Evolutionary conservation across 2,888 invertebrate species (phyloP), one percentile per base, ranked within the genome.

Genomic region (Thymelicus sylvestris): DNA sequence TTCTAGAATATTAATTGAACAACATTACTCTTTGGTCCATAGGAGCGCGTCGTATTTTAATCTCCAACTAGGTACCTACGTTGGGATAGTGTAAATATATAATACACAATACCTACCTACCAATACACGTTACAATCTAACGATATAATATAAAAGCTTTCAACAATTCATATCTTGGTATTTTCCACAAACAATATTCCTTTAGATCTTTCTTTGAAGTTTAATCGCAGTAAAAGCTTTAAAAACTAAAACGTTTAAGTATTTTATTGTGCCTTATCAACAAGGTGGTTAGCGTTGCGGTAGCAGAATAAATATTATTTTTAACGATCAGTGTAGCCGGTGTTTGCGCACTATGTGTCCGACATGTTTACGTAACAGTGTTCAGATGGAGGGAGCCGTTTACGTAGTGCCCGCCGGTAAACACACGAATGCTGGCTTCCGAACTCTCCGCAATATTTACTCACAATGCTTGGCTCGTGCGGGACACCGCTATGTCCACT

Each of bases 301-400:
- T 86, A 85, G 83, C 83, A 83, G 84, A 87, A 89, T 85, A 91
- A 93, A 92, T 92, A 93, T 93, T 93, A 88, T 93, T 90, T 89
- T 86, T 88, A 90, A 86, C 87, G 93, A 93, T 92, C 91, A 92
- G 89, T 88, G 88, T 86, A 83, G 87, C 82, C 83, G 80, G 81
- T 90, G 89, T 92, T 90, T 91, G 90, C 83, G 84, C 79, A 74
- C 75, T 76, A 74, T 80, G 75, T 78, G 81, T 81, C 75, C 76
- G 77, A 80, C 81, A 79, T 83, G 81, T 83, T 83, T 82, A 82
- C 91, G 91, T 90, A 92, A 91, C 90, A 90, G 89, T 89, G 88
- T 86, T 83, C 82, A 81, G 83, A 80, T 80, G 84, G 83, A 82
- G 84, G 86, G 79, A 82, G 84, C 82, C 75, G 76, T 77, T 77